These are phyloP conservation scores for Bombylius major DNA, from an alignment of 2,888 invertebrate species.

Conservation along the genomic window DNA sequence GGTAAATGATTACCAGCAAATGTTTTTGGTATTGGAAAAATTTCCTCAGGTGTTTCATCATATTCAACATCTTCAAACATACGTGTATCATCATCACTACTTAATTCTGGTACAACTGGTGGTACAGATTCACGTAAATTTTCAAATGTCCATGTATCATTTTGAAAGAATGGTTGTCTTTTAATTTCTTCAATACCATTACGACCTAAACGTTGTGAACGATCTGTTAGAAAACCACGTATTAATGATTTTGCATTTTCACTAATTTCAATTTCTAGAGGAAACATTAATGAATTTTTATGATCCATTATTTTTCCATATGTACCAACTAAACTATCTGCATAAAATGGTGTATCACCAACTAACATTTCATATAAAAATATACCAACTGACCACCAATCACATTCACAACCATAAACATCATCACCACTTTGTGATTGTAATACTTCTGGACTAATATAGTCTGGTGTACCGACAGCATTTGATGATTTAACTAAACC, in stretches of 20 bases:
- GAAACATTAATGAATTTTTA: slow-evolving; percentile 88
- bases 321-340: slow-evolving; percentile 94
- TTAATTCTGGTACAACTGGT: slow-evolving; percentile 91
- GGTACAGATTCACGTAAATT: slow-evolving; percentile 89
- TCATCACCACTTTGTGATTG: slow-evolving; percentile 94
- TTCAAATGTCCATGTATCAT: slow-evolving; percentile 96
- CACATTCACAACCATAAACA: slow-evolving; percentile 94
- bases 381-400: slow-evolving; percentile 99
- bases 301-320: slow-evolving; percentile 99
- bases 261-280: slow-evolving; percentile 89
- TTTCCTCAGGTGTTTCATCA: slow-evolving; percentile 83
- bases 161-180: slow-evolving; percentile 85
- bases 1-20: slow-evolving; percentile 98
- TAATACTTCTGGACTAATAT: slow-evolving; percentile 96
- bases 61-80: slow-evolving; percentile 98
- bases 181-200: slow-evolving; percentile 93
- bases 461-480: slow-evolving; percentile 98
- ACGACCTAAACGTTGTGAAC: slow-evolving; percentile 75
- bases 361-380: slow-evolving; percentile 98
- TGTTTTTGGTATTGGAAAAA: slow-evolving; percentile 91
- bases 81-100: slow-evolving; percentile 93
- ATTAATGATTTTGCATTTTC: slow-evolving; percentile 79
- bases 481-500: slow-evolving; percentile 93
- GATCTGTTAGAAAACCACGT: slow-evolving; percentile 85
- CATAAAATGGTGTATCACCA: slow-evolving; percentile 98